Evolutionary conservation across 2,888 invertebrate genomes (phyloP).

Genomic region (Andrena minutula): DNA sequence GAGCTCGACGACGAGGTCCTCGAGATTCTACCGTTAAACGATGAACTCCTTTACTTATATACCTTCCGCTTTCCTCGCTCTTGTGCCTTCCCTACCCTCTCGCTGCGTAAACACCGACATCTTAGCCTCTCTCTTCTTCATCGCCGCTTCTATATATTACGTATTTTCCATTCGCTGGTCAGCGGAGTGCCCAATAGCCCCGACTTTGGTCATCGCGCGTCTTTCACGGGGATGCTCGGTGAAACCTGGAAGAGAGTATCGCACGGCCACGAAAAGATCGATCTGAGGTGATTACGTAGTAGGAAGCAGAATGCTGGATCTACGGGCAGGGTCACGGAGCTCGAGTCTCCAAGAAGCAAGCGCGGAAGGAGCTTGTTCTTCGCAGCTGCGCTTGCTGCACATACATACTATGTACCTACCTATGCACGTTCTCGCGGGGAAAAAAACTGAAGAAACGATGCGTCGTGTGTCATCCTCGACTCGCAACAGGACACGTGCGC

Average conservation of each 20-base stretch:
- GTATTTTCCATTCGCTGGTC: background rate
- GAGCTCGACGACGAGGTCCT: slow-evolving; percentile 65
- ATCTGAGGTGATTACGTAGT: slow-evolving; percentile 63
- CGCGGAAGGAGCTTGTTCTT: background rate
- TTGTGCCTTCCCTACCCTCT: slow-evolving; percentile 55
- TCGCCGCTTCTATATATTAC: background rate
- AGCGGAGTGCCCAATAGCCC: background rate
- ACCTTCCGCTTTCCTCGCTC: slow-evolving; percentile 71
- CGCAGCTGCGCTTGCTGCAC: background rate
- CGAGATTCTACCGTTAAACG: slow-evolving; percentile 76
- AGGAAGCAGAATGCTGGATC: slow-evolving; percentile 12
- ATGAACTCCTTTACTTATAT: slow-evolving; percentile 73
- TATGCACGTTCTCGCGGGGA: background rate
- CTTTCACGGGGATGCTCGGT: too few relatives aligned
- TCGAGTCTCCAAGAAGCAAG: background rate
- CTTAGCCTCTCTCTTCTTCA: slow-evolving; percentile 1
- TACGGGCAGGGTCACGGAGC: background rate
- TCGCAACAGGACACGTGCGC: background rate
- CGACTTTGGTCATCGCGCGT: background rate
- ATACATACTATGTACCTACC: background rate
- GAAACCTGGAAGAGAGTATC: background rate
- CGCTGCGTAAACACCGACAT: slow-evolving; percentile 35
- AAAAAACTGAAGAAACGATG: background rate
- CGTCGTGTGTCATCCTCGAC: background rate
- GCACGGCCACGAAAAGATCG: slow-evolving; percentile 31